Conservation (phyloP, 1,140 invertebrate genomes). For the Holotrichia oblita region DNA sequence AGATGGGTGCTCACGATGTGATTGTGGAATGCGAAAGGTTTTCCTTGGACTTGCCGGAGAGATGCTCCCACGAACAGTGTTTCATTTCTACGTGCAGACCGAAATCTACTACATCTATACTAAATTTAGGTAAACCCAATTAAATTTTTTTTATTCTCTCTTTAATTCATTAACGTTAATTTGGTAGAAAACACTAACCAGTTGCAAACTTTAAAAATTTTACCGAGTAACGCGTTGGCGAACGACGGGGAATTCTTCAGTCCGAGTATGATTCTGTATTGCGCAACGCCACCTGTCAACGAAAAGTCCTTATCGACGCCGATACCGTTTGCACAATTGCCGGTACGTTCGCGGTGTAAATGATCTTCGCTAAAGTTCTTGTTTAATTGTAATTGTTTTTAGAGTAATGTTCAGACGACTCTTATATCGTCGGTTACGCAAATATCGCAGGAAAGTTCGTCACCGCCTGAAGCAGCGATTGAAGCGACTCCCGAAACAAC, state of each 20-base stretch:
- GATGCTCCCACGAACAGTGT: conserved; percentile 58
- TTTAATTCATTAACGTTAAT: conserved; percentile 38
- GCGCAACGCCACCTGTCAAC: conserved; percentile 52
- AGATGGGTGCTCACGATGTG: conserved; percentile 89
- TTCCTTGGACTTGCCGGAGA: conserved; percentile 70
- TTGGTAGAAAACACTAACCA: conserved; percentile 41
- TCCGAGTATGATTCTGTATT: conserved; percentile 52
- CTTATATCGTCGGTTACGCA: conserved; percentile 30
- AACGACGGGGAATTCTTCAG: conserved; percentile 49
- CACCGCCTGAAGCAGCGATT: conserved; percentile 82
- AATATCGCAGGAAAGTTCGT: conserved; percentile 65
- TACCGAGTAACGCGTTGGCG: conserved; percentile 10
- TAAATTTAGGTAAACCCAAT: conserved; percentile 52
- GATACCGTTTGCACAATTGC: conserved; percentile 44
- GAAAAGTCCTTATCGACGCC: conserved; percentile 52
- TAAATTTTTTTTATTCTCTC: neutral
- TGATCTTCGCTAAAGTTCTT: too few species aligned
- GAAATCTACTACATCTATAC: conserved; percentile 59
- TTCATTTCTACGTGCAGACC: conserved; percentile 58
- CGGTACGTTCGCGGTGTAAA: conserved; percentile 23
- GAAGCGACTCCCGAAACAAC: conserved; percentile 90
- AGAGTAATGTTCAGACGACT: conserved; percentile 23
- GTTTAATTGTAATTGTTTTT: conserved; percentile 21
- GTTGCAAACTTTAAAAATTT: conserved; percentile 31
- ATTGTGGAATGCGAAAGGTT: conserved; percentile 86